Percentiles rank a stretch among this genome's conserved stretches.
These are phyloP conservation scores for Drosophila pseudotalamancana DNA, from an alignment of 2,888 invertebrate species.

Conservation along the genomic window DNA sequence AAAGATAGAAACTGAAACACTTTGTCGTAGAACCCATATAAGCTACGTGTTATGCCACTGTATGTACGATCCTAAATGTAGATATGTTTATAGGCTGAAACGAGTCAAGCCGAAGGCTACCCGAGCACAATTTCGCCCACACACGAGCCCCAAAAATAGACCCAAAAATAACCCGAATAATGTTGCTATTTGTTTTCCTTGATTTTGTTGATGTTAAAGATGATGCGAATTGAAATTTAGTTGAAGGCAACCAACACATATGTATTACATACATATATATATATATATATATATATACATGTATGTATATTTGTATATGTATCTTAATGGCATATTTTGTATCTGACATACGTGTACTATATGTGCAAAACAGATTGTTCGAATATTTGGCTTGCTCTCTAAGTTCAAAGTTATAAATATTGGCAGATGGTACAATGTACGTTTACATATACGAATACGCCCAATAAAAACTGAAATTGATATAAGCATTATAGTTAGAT, in stretches of 20 bases:
- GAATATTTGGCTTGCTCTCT: conserved; percentile 45
- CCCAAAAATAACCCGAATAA: conserved; percentile 67
- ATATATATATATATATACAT: conserved; percentile 7
- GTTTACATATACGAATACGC: conserved; percentile 12
- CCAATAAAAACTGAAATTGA: conserved; percentile 41
- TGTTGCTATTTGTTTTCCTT: conserved; percentile 76
- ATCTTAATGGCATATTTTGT: conserved; percentile 9
- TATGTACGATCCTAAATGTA: conserved; percentile 20
- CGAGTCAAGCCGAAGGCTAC: conserved; percentile 56
- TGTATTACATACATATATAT: background rate
- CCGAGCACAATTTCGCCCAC: conserved; percentile 66
- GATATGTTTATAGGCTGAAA: conserved; percentile 16
- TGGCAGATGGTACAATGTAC: conserved; percentile 40
- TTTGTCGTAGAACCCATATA: conserved; percentile 30
- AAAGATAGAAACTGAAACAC: conserved; percentile 41
- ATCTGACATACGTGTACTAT: conserved; percentile 34
- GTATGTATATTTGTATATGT: conserved; percentile 1
- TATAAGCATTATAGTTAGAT: too few species aligned
- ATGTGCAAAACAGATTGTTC: conserved; percentile 46
- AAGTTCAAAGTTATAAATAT: conserved; percentile 52
- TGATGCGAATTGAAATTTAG: conserved; percentile 75
- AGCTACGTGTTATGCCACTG: conserved; percentile 14
- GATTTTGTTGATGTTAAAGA: conserved; percentile 65
- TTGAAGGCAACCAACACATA: conserved; percentile 55
- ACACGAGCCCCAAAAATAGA: conserved; percentile 60